phyloP scores from a whole-genome alignment of 1,140 invertebrate species.

The Tetramorium alpestre region DNA sequence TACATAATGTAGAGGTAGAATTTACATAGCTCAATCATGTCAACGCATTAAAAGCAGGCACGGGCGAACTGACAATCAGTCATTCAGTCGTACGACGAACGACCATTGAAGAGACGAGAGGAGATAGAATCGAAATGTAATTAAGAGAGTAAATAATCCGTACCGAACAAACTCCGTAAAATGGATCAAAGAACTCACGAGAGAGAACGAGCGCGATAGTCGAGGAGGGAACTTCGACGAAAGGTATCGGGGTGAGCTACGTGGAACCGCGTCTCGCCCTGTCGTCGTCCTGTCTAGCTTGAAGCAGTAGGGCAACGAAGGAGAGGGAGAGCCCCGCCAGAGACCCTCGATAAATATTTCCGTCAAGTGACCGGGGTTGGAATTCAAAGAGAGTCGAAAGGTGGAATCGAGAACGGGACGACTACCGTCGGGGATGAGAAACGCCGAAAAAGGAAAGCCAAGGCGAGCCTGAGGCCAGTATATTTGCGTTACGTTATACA shows the following conservation, averaged over 20 bases:
- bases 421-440: conserved; percentile 59
- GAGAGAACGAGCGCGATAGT: conserved; percentile 49
- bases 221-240: conserved; percentile 38
- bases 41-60: neutral
- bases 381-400: conserved; percentile 83
- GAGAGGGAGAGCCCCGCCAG: conserved; percentile 46
- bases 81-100: conserved; percentile 25
- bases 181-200: conserved; percentile 83
- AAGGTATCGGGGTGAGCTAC: conserved; percentile 69
- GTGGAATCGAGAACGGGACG: conserved; percentile 81
- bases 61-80: conserved; percentile 42
- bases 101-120: neutral
- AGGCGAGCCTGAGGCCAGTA: conserved; percentile 73
- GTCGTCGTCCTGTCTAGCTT: conserved; percentile 71
- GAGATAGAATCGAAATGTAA: conserved; percentile 82
- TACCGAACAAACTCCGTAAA: conserved; percentile 79
- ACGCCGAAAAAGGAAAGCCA: conserved; percentile 32
- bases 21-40: neutral
- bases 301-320: conserved; percentile 70
- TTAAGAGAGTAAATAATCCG: conserved; percentile 84
- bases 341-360: conserved; percentile 86
- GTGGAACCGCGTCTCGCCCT: conserved; percentile 61
- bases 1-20: too few relatives aligned
- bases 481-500: conserved; percentile 85
- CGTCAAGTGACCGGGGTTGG: conserved; percentile 83